Percentiles rank a stretch among this genome's conserved stretches.
These are phyloP conservation scores for Micrastur ruficollis DNA, from an alignment of 2,797 vertebrate genomes.

Conservation along the genomic window DNA sequence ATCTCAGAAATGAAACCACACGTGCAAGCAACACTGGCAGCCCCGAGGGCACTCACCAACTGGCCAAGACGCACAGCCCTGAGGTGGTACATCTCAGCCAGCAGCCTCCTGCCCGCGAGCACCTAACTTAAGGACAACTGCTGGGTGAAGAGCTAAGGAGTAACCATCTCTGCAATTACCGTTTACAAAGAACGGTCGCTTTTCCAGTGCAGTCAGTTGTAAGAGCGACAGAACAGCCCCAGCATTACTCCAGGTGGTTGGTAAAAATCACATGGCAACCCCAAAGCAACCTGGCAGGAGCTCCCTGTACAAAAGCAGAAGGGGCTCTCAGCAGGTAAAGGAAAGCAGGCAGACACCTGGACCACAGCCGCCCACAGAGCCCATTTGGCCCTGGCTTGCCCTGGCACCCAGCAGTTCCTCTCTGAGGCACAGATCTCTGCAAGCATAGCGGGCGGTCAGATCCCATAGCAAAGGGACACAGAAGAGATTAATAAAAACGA, in stretches of 20 bases:
- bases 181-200: neutral
- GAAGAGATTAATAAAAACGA: neutral
- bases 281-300: neutral
- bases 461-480: neutral
- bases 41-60: neutral
- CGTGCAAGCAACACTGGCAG: neutral
- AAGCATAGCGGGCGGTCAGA: neutral
- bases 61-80: neutral
- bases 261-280: neutral
- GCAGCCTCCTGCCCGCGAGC: neutral
- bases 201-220: neutral
- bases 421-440: neutral
- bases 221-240: neutral
- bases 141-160: neutral
- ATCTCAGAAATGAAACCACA: neutral
- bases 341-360: fast-evolving
- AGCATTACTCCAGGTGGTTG: neutral
- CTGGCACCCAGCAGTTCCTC: neutral
- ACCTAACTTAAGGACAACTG: neutral
- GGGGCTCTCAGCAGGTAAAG: neutral
- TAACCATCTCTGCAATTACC: neutral
- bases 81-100: neutral
- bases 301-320: neutral
- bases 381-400: neutral
- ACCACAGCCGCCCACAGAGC: neutral